Evolutionary conservation across 2,888 invertebrate genomes (phyloP).

Genomic region (Caenorhabditis imperialis): DNA sequence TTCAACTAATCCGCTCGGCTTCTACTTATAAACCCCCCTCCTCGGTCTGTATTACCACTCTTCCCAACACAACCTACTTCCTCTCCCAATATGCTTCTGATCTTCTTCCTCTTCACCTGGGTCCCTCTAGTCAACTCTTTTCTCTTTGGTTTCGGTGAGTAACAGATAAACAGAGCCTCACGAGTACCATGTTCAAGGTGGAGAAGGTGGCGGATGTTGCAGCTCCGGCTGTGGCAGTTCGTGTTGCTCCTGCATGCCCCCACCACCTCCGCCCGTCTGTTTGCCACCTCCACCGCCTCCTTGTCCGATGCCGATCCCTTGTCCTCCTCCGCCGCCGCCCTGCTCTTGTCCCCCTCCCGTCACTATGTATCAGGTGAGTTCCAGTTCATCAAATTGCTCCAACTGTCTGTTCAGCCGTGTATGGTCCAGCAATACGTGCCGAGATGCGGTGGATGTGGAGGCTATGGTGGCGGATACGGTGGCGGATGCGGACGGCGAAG

Average conservation of each 20-base stretch:
- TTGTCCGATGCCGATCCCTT: conserved; percentile 21
- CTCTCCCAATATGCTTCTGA: conserved; percentile 24
- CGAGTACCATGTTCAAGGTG: too few relatives aligned
- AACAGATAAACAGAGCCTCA: too few relatives aligned
- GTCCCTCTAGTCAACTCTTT: conserved; percentile 18
- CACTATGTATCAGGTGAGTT: conserved; percentile 39
- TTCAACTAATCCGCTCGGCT: conserved; percentile 41
- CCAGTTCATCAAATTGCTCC: not conserved
- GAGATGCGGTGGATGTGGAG: conserved; percentile 36
- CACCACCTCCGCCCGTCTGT: not conserved
- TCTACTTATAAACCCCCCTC: conserved; percentile 30
- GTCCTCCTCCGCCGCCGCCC: conserved; percentile 43
- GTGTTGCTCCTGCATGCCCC: conserved; percentile 32
- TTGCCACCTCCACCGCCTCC: too few relatives aligned
- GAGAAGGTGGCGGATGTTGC: conserved; percentile 37
- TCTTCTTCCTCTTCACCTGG: conserved; percentile 10
- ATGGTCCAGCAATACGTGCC: conserved; percentile 39
- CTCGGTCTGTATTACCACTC: conserved; percentile 8
- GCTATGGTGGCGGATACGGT: conserved; percentile 35
- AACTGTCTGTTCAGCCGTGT: conserved; percentile 47
- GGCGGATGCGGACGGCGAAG: conserved; percentile 32
- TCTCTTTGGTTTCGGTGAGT: conserved; percentile 37
- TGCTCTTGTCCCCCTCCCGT: conserved; percentile 48
- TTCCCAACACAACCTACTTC: not conserved
- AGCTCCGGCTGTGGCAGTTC: conserved; percentile 19